Conservation (phyloP, 2,888 invertebrate genomes). For the Galerucella pusilla region DNA sequence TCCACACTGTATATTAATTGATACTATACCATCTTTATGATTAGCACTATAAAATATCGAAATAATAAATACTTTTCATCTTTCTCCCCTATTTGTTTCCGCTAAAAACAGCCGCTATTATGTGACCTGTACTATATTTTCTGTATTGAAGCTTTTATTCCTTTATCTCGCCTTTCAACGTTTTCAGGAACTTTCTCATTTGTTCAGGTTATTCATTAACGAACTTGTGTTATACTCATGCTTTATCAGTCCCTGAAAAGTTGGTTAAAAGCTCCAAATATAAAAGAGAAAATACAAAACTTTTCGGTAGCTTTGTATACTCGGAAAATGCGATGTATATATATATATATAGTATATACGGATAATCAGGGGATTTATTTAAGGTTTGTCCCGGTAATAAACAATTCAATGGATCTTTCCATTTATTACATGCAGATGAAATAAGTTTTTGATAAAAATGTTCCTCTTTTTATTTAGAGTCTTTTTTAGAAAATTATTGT, state of each 20-base stretch:
- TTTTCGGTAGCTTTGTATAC: slow-evolving; percentile 28
- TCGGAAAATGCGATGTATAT: slow-evolving; percentile 22
- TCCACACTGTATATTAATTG: too few species aligned
- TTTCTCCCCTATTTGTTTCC: slow-evolving; percentile 49
- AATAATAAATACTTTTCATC: neutral
- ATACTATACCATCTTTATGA: too few species aligned
- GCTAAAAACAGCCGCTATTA: slow-evolving; percentile 57
- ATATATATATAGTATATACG: slow-evolving; percentile 2
- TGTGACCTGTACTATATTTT: slow-evolving; percentile 62
- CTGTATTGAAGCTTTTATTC: slow-evolving; percentile 62
- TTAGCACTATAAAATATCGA: neutral
- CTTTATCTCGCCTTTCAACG: slow-evolving; percentile 65
- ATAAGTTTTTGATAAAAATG: neutral
- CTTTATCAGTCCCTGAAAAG: slow-evolving; percentile 63
- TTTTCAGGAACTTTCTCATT: slow-evolving; percentile 63
- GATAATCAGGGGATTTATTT: slow-evolving; percentile 27
- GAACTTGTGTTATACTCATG: slow-evolving; percentile 59
- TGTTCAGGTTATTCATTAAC: slow-evolving; percentile 65
- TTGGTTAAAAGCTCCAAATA: slow-evolving; percentile 54
- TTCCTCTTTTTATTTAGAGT: neutral
- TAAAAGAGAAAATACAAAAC: slow-evolving; percentile 42
- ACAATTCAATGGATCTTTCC: slow-evolving; percentile 3
- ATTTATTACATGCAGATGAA: neutral
- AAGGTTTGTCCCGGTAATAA: neutral
- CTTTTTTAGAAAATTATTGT: neutral